Percentiles rank a stretch among this genome's conserved stretches.
Evolutionary conservation across 2,113 vertebrate species (phyloP).

Genomic region (Dinomys branickii): DNA sequence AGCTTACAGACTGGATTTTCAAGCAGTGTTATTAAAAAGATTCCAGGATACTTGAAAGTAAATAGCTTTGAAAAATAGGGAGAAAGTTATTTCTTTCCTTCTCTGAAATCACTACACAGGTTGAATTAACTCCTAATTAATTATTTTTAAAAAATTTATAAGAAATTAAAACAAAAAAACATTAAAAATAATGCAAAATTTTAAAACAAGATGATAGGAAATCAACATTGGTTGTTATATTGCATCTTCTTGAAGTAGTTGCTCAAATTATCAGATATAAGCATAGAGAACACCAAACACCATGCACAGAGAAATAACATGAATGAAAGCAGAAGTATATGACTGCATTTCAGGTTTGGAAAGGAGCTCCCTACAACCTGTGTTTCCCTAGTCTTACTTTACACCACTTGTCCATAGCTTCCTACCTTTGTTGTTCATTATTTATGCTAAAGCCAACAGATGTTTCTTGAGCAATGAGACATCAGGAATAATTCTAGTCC

Average conservation of each 20-base stretch:
- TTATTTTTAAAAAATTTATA: not conserved
- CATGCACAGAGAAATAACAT: not conserved
- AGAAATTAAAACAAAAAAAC: no score
- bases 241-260: no score
- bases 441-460: not conserved
- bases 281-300: no score
- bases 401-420: not conserved
- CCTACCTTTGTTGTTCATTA: not conserved
- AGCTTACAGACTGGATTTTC: conserved; percentile 72
- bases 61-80: conserved; percentile 76
- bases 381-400: not conserved
- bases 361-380: not conserved
- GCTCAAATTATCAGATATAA: no score
- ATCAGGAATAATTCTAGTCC: not conserved
- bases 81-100: conserved; percentile 53
- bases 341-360: not conserved
- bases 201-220: no score
- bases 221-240: no score
- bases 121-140: conserved; percentile 2
- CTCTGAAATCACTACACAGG: conserved; percentile 30
- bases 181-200: no score
- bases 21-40: conserved; percentile 80
- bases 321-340: not conserved
- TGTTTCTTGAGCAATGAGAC: not conserved
- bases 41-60: conserved; percentile 67